These are phyloP conservation scores for Drosophila pseudotakahashii DNA, from an alignment of 2,888 invertebrate genomes.

Conservation along the genomic window DNA sequence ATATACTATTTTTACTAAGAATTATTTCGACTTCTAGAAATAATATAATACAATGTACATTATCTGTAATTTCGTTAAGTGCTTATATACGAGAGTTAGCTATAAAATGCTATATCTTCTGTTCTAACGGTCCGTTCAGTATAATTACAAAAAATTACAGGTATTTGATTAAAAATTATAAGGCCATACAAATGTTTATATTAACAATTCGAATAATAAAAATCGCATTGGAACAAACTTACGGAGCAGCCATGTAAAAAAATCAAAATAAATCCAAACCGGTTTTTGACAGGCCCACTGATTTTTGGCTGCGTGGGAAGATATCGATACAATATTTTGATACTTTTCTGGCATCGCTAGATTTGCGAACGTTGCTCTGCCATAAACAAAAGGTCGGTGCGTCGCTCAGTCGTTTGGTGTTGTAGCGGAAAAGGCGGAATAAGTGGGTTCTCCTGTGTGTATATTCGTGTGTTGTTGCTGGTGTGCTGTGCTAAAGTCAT, in stretches of 20 bases:
- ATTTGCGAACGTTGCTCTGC: slow-evolving; percentile 26
- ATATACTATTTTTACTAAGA: neutral
- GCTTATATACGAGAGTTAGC: too few species aligned
- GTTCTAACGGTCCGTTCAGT: too few species aligned
- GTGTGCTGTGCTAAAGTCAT: slow-evolving; percentile 19
- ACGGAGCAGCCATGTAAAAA: too few species aligned
- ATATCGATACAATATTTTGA: slow-evolving; percentile 22
- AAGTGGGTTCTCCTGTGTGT: slow-evolving; percentile 24
- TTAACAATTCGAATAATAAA: too few species aligned
- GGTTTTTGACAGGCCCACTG: neutral
- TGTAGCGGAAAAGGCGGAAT: neutral
- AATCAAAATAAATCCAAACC: neutral
- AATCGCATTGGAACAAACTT: too few species aligned
- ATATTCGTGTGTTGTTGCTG: slow-evolving; percentile 33
- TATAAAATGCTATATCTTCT: neutral
- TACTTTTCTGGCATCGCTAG: slow-evolving; percentile 24
- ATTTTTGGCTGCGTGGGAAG: neutral
- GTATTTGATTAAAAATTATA: too few species aligned
- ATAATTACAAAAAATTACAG: too few species aligned
- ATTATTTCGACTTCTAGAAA: too few species aligned
- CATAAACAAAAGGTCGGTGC: slow-evolving; percentile 42
- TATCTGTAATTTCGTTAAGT: too few species aligned
- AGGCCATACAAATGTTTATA: too few species aligned
- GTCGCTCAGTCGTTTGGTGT: slow-evolving; percentile 20
- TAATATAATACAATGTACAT: too few species aligned